Base-by-base conservation (phyloP, 2,888 invertebrate genomes). In the Hirtodrosophila trivittata region DNA sequence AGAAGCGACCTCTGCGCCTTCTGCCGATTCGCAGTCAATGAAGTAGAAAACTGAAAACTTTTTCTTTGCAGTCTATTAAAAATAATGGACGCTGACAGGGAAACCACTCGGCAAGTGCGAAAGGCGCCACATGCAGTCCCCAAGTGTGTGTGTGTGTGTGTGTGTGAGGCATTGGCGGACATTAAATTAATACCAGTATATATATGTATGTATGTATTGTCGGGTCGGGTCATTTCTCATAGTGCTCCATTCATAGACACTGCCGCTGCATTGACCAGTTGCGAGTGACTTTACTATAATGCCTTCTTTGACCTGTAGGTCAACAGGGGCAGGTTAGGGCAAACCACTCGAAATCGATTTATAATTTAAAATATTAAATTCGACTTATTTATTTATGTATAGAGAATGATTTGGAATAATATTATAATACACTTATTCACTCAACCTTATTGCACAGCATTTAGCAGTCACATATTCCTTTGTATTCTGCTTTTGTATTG, bases 21-120 rank as follows among this genome's bases (percentile, higher is more conserved):
- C 66, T 68, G 38, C 68, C 86, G 82, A 83, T 85, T 84, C 59
- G 71, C 58, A 76, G 76, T 81, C 87, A 78, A 86, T 83, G 85
- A 78, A 83, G 87, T 66, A 72, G 76, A 83, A 83, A 83, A 85
- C 83, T 86, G 76, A 83, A 84, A 83, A 77, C 82, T 86, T 84
- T 80, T 86, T 70, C 71, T 65, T 75, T 69, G 64, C 74, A 81
- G 78, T 81, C 87, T 83, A 82, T 83, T 86, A 86, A 83, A 83
- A 86, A 75, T 81, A 84, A 81, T 86, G 80, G 80, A 57, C 65
- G 67, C 74, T 67, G 70, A 80, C 83, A 74, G 75, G 63, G 54
- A 59, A 73, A 64, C 66, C 66, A 62, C 41, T 66, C 62, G 71
- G 71, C 82, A 71, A 81, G 18, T 60, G 60, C 49, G 39, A 71